Base-by-base conservation (phyloP, 1,140 invertebrate genomes). In the Pseudomyrmex concolor region DNA sequence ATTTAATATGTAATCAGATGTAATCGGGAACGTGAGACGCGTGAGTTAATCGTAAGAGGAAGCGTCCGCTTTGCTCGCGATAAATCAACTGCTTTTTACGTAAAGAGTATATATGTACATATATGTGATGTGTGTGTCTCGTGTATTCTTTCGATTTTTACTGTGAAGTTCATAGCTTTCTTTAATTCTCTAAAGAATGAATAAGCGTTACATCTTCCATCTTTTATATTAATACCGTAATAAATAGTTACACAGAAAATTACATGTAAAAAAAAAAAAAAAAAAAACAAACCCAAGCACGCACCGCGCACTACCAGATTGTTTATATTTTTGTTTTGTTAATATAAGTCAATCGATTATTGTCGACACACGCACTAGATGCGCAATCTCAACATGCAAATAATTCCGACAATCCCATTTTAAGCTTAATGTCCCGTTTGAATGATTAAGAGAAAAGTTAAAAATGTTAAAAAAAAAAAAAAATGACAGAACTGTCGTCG, bases 381-480 rank as follows among this genome's bases (percentile, higher is more conserved):
- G 5, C 34, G 5, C 34, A 34, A 25, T 2, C 25, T 3, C 25
- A 25, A 34, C 25, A 34, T 34, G 5, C 5, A 34, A 34, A 34
- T 5, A 34, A 4, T 34, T 34, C n/a, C 25, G 0, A 34, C 25
- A 34, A 34, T 34, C 25, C 2, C 5, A 5, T n/a, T 10, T 63
- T 0, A 12, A 63, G 59, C n/a, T 73, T n/a, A 12, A 15, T 45
- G 19, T 13, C n/a, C 5, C 25, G 43, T 63, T 55, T 9, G 25
- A 34, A 55, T 1, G 25, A 34, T 34, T 5, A 5, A 34, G 48
- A 15, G 34, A 15, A 77, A 66, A 34, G 50, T 64, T 55, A 67
- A n/a, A n/a, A n/a, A n/a, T n/a, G n/a, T n/a, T n/a, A 55, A 67
- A 45, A 77, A 77, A 43, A 22, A 66, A 67, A 77, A 68, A 77